These are phyloP conservation scores for Ameiurus melas DNA, from an alignment of 2,113 vertebrate genomes.

Conservation along the genomic window DNA sequence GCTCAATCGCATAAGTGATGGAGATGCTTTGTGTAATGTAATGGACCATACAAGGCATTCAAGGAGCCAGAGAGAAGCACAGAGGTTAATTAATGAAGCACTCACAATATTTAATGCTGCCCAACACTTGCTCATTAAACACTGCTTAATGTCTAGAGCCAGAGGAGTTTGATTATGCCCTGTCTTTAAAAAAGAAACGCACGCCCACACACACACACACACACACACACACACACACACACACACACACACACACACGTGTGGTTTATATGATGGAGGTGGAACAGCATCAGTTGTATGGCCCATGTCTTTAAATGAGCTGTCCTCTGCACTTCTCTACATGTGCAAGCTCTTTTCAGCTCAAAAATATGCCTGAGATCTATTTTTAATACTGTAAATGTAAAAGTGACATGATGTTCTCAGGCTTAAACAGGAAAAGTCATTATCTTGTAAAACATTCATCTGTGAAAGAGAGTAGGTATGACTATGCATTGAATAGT, in stretches of 20 bases:
- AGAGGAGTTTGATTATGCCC: background rate
- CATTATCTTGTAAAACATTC: no score
- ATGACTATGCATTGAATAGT: no score
- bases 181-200: background rate
- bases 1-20: background rate
- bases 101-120: conserved; percentile 22
- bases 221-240: background rate
- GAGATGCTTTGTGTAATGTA: background rate
- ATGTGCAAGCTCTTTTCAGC: background rate
- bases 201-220: no score
- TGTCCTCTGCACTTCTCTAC: background rate
- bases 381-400: background rate
- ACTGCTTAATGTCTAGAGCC: conserved; percentile 10
- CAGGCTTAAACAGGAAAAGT: background rate
- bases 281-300: background rate
- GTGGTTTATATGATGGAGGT: background rate
- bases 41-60: background rate
- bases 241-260: background rate
- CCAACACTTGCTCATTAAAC: conserved; percentile 18
- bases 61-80: background rate
- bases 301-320: background rate
- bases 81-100: conserved; percentile 18
- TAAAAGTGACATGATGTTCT: background rate
- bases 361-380: background rate
- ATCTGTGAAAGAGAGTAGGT: no score